Percentiles rank a stretch among this genome's conserved stretches.
These are phyloP conservation scores for Limonius californicus DNA, from an alignment of 1,140 invertebrate genomes.

Conservation along the genomic window DNA sequence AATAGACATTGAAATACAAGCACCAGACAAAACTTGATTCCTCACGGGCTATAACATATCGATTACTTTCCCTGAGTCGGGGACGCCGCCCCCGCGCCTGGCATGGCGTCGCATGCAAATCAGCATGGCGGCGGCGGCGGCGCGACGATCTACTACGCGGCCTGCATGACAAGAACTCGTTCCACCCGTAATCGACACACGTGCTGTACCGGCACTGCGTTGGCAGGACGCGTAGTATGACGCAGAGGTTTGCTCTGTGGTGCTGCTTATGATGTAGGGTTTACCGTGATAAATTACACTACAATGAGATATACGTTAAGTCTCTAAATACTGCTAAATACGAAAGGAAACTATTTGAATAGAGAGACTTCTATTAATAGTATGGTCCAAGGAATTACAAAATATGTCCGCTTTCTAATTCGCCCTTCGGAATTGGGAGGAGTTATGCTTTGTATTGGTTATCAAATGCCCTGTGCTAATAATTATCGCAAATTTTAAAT, in stretches of 20 bases:
- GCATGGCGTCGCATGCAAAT: slow-evolving; percentile 49
- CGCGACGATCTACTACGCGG: slow-evolving; percentile 34
- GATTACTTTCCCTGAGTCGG: slow-evolving; percentile 56
- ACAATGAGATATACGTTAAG: slow-evolving; percentile 7
- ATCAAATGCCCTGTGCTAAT: too few relatives aligned
- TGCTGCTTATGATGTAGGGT: slow-evolving; percentile 13
- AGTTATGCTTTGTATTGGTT: too few relatives aligned
- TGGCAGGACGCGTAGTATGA: background rate
- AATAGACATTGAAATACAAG: slow-evolving; percentile 4
- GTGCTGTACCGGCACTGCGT: background rate
- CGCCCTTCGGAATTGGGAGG: too few relatives aligned
- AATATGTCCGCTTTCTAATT: too few relatives aligned
- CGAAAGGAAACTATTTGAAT: too few relatives aligned
- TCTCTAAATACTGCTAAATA: background rate
- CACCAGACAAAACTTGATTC: slow-evolving; percentile 25
- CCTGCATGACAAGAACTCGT: slow-evolving; percentile 32
- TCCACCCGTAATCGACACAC: background rate
- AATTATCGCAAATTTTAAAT: too few relatives aligned
- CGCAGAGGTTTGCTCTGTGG: slow-evolving; percentile 4
- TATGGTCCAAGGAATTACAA: too few relatives aligned
- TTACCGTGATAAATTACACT: slow-evolving; percentile 12
- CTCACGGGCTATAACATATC: slow-evolving; percentile 50
- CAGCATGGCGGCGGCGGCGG: slow-evolving; percentile 45
- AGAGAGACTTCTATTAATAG: too few relatives aligned
- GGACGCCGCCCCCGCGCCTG: slow-evolving; percentile 35